A percentile compares a stretch with the other conserved stretches of the same genome.
phyloP scores from a whole-genome alignment of 2,113 vertebrate genomes.

The Raja brachyura region DNA sequence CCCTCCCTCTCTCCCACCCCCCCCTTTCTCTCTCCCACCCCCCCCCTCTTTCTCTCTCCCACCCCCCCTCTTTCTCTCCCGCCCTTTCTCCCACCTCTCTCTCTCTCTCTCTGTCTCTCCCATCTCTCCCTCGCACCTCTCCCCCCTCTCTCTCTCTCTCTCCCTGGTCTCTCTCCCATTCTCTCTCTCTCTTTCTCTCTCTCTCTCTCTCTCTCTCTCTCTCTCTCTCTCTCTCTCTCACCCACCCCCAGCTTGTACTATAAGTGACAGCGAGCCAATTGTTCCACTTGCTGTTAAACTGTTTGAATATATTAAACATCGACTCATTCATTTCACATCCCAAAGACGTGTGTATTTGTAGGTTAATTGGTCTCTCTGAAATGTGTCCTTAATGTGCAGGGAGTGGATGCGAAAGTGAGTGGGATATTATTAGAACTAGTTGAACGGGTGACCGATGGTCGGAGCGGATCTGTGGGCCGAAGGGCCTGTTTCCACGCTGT shows the following conservation, averaged over 20 bases:
- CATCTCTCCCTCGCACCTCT: not conserved
- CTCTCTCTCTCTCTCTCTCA: not conserved
- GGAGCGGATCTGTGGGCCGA: no score
- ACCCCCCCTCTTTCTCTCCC: not conserved
- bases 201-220: not conserved
- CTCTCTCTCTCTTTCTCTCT: not conserved
- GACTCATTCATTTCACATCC: not conserved
- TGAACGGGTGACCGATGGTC: no score
- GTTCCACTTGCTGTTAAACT: not conserved
- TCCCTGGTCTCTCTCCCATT: no score
- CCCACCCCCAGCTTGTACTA: not conserved
- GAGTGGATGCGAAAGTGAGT: no score
- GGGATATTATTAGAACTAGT: no score
- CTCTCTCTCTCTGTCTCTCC: not conserved
- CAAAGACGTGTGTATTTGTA: no score
- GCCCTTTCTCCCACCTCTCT: slow-evolving; percentile 23
- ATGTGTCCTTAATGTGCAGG: no score
- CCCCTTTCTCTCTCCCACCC: no score
- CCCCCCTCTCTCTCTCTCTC: not conserved
- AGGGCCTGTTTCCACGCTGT: no score
- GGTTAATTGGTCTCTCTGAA: no score
- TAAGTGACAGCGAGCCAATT: slow-evolving; percentile 31
- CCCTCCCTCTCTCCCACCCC: not conserved
- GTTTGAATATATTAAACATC: not conserved
- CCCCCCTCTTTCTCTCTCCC: not conserved